Evolutionary conservation across 2,113 vertebrate species (phyloP), one percentile per base, ranked within the genome.

Genomic region (Sceloporus undulatus): DNA sequence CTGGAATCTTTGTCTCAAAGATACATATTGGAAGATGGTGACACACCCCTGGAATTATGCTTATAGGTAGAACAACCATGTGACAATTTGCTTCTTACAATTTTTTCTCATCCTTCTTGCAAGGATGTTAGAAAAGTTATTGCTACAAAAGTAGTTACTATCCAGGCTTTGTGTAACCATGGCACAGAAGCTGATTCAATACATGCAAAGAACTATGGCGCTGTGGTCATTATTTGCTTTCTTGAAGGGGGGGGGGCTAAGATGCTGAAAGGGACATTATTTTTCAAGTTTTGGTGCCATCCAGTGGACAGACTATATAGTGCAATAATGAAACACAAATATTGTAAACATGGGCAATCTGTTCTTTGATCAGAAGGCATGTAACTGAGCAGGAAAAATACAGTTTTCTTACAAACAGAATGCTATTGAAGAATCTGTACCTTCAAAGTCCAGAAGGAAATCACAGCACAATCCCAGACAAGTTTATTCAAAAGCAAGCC

Each of bases 241-340:
- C 5, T 9, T 54, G 23, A 1, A 18, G 48, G 48, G 48, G 48
- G 48, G 48, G 48, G 48, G 48, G 48, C 1, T 5, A 5, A 48
- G 4, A 18, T 38, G 38, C 68, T 59, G n/a, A 34, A 54, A 89
- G 40, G 23, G 70, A 27, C 42, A 23, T 91, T 85, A 90, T 82
- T 89, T 79, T 84, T 91, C 89, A 93, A 91, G 89, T 90, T 93
- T 83, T 94, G 89, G 80, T 92, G 96, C 96, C 97, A 96, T 91
- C 96, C 86, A 75, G 94, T 97, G 96, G 97, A 87, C 79, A 94
- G 90, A 89, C 68, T 19, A 9, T 87, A 86, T 59, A 91, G 92
- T 82, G 91, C 86, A 92, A 29, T n/a, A 88, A 66, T 84, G 19
- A 82, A 42, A 40, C 5, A 2, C 84, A 65, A 66, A 59, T 59